These are phyloP conservation scores for Trachelipus rathkii DNA, from an alignment of 1,140 invertebrate species.

Conservation along the genomic window DNA sequence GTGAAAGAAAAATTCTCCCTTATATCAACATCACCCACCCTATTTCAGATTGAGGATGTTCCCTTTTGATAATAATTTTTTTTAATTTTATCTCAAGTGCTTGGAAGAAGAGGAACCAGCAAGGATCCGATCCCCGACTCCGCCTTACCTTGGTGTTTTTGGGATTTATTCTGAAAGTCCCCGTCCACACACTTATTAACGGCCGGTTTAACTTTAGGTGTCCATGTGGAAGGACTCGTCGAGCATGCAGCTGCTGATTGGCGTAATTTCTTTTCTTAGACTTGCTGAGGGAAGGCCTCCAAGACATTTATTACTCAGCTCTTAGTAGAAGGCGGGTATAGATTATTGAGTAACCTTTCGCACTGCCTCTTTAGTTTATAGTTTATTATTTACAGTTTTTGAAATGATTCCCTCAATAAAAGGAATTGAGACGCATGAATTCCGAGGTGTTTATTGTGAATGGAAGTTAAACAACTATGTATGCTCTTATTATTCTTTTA, in stretches of 20 bases:
- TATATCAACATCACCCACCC: too few relatives aligned
- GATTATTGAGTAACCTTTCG: too few relatives aligned
- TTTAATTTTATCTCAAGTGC: constrained; percentile 61
- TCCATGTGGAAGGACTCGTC: constrained; percentile 97
- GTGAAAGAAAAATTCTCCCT: too few relatives aligned
- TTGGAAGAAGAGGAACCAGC: constrained; percentile 98
- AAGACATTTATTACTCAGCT: constrained; percentile 88
- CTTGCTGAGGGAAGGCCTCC: constrained; percentile 95
- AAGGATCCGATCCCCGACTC: constrained; percentile 98
- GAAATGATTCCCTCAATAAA: constrained; percentile 34
- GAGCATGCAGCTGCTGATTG: constrained; percentile 98
- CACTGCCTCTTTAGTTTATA: constrained; percentile 97
- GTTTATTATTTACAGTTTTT: constrained; percentile 87
- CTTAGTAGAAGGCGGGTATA: constrained; percentile 76
- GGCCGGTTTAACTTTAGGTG: constrained; percentile 89
- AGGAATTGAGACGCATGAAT: neutral
- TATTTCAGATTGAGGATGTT: too few relatives aligned
- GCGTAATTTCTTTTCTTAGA: constrained; percentile 94
- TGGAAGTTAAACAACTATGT: constrained; percentile 12
- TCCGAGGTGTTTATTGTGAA: too few relatives aligned
- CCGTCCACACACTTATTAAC: constrained; percentile 93
- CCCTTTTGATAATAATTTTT: too few relatives aligned
- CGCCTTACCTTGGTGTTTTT: constrained; percentile 90
- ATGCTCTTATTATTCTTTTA: constrained; percentile 34
- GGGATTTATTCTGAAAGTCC: constrained; percentile 97